phyloP scores from a whole-genome alignment of 2,797 vertebrate genomes.

The Sebastolobus alascanus region DNA sequence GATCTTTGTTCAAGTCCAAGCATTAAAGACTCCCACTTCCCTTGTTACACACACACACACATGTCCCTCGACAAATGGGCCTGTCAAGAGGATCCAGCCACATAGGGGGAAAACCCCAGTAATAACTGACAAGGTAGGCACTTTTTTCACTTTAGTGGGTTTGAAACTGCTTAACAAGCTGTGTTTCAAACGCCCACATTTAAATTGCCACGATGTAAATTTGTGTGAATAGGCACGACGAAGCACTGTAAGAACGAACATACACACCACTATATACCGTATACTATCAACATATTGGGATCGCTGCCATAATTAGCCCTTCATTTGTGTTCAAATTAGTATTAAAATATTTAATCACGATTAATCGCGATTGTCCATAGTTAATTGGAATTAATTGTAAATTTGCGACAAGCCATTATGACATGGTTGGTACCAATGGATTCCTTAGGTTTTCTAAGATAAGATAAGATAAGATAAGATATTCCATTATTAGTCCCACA shows the following conservation, averaged over 20 bases:
- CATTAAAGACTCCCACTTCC: not conserved
- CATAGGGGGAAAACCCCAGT: not conserved
- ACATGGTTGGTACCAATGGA: no score
- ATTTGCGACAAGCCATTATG: no score
- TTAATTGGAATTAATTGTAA: no score
- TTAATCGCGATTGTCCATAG: no score
- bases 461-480: no score
- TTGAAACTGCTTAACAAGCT: constrained; percentile 5
- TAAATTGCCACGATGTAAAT: not conserved
- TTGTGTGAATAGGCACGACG: accelerated
- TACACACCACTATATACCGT: not conserved
- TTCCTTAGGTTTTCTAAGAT: no score
- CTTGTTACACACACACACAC: not conserved
- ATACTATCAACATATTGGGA: accelerated
- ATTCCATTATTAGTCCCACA: no score
- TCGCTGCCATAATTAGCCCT: not conserved
- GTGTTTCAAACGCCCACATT: not conserved
- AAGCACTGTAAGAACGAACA: not conserved
- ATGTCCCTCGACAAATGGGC: constrained; percentile 7
- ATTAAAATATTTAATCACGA: no score
- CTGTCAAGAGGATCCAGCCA: constrained; percentile 15
- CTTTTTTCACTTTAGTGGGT: constrained; percentile 27
- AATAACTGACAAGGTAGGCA: not conserved
- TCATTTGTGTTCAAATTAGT: not conserved
- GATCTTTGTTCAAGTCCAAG: not conserved